These are phyloP conservation scores for Malaclemys terrapin DNA, from an alignment of 2,113 vertebrate genomes.

Conservation along the genomic window DNA sequence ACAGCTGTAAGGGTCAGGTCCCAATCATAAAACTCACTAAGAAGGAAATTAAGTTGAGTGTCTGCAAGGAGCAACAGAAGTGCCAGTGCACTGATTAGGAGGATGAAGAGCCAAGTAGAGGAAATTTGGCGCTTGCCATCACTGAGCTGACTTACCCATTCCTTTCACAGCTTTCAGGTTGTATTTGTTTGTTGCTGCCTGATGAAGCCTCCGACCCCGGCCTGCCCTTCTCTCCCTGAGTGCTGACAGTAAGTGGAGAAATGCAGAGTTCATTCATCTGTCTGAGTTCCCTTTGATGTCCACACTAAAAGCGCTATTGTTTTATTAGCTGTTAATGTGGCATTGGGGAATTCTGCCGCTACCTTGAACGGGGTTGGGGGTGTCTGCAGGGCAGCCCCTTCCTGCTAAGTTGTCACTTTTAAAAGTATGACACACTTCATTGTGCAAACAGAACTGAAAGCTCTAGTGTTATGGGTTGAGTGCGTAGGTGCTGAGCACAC, in stretches of 20 bases:
- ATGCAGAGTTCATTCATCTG: constrained; percentile 76
- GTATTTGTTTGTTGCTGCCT: constrained; percentile 54
- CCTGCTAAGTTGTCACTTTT: constrained; percentile 68
- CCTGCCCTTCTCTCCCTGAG: constrained; percentile 62
- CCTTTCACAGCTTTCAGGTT: constrained; percentile 52
- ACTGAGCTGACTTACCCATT: background rate
- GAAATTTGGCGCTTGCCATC: background rate
- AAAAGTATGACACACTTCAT: constrained; percentile 44
- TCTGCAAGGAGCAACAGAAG: background rate
- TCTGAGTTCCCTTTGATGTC: constrained; percentile 67
- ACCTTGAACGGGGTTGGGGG: constrained; percentile 17
- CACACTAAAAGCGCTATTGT: constrained; percentile 75
- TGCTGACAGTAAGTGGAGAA: constrained; percentile 73
- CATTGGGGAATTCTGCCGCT: constrained; percentile 35
- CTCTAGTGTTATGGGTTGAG: background rate
- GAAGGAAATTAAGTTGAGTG: background rate
- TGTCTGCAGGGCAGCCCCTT: constrained; percentile 49
- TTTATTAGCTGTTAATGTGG: constrained; percentile 75
- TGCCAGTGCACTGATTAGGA: background rate
- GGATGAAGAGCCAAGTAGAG: background rate
- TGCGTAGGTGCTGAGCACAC: fast-evolving
- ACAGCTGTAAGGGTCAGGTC: too few relatives aligned
- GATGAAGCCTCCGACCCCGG: constrained; percentile 60
- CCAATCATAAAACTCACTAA: background rate
- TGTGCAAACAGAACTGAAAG: background rate